These are phyloP conservation scores for Tiaroga cobitis DNA, from an alignment of 2,797 vertebrate genomes.

Conservation along the genomic window DNA sequence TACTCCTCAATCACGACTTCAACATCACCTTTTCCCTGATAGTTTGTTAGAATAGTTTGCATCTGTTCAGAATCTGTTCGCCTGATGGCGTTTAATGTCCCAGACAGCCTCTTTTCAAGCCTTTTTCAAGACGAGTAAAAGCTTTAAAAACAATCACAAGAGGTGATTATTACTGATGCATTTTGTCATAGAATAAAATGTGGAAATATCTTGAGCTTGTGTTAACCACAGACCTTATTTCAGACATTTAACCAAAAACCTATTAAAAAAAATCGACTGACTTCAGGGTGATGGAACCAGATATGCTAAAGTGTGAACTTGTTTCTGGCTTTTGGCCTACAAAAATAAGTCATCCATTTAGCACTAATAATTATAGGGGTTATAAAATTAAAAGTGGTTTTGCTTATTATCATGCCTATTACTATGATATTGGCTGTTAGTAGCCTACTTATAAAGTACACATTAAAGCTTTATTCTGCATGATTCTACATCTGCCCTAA, in stretches of 20 bases:
- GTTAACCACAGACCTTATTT: not conserved
- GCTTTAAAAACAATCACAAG: not conserved
- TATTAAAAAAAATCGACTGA: not conserved
- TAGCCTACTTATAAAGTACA: no score
- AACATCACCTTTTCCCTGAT: no score
- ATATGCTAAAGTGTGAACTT: not conserved
- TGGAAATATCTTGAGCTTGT: not conserved
- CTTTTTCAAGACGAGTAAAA: not conserved
- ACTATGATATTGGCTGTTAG: no score
- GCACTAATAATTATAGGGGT: not conserved
- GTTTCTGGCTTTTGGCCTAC: not conserved
- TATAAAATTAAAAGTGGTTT: no score
- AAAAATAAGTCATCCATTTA: not conserved
- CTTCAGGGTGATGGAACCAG: not conserved
- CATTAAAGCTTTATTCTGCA: no score
- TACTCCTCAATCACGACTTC: not conserved
- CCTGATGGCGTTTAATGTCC: not conserved
- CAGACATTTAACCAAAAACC: not conserved
- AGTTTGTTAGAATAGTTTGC: no score
- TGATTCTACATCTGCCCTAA: no score
- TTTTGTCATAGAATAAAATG: not conserved
- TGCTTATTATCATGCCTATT: no score
- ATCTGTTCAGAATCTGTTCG: not conserved
- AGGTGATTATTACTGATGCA: not conserved
- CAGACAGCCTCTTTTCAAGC: not conserved